Evolutionary conservation across 2,113 vertebrate genomes (phyloP).

Genomic region (Prinia subflava): DNA sequence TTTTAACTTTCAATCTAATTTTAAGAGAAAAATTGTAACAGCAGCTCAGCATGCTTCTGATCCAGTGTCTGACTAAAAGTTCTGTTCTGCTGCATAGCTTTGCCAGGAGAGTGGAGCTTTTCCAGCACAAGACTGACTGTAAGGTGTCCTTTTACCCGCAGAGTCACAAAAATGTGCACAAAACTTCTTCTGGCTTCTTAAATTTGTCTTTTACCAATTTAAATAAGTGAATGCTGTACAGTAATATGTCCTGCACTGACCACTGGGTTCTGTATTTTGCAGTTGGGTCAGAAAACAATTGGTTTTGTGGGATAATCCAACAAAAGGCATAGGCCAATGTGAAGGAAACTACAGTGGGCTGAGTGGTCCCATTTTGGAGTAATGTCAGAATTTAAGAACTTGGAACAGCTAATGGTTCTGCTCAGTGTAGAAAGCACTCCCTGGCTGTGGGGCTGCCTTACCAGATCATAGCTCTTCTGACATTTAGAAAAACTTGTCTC

Average conservation of each 20-base stretch:
- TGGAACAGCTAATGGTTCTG: not conserved
- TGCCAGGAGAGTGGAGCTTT: not conserved
- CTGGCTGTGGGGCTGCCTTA: not conserved
- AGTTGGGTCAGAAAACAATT: conserved; percentile 6
- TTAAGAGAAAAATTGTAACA: not conserved
- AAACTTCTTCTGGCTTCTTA: not conserved
- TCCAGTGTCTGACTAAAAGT: not conserved
- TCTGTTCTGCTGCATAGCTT: not conserved
- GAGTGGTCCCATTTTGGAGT: not conserved
- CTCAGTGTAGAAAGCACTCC: not conserved
- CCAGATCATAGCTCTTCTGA: not conserved
- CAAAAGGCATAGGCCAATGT: not conserved
- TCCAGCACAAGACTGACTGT: not conserved
- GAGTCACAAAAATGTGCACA: not conserved
- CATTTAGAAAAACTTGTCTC: not conserved
- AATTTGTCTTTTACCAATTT: not conserved
- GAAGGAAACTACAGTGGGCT: not conserved
- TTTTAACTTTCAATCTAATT: not conserved
- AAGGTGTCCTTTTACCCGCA: not conserved
- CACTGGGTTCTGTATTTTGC: conserved; percentile 20
- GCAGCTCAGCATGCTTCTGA: not conserved
- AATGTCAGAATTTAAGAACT: not conserved
- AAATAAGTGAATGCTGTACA: not conserved
- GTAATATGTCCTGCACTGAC: not conserved
- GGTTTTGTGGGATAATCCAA: not conserved